Evolutionary conservation across 1,140 invertebrate species (phyloP), one percentile per base, ranked within the genome.

Genomic region (Drosophila sulfurigaster): DNA sequence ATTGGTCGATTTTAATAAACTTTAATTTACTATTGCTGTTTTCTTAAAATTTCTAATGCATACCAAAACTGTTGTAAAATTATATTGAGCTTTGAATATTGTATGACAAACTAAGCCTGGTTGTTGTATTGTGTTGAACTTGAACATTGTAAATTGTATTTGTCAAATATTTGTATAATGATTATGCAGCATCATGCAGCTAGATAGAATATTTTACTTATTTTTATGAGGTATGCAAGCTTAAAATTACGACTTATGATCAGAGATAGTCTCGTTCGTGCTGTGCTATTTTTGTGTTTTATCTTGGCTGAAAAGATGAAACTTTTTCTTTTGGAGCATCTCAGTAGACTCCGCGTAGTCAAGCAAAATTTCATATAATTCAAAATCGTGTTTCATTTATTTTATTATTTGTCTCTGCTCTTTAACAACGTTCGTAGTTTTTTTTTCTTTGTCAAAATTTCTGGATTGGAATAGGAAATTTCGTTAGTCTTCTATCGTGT

Each of bases 401-500:
- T 78, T 86, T 74, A 57, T 51, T 81, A 81, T 74, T 79, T 79
- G 57, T 80, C 62, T 68, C 73, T 65, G 70, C 51, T 59, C 56
- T 56, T 72, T 76, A 71, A 67, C 60, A 74, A 78, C 70, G 75
- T 89, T 89, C 72, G 78, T 79, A 75, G 20, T 78, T 83, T 80
- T 80, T 32, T 83, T 80, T 80, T 25, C 81, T 80, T 80, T 78
- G 70, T 89, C 83, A 89, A 88, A 88, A 88, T 88, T 88, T 80
- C 62, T 82, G 58, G 81, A 75, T 54, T 67, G 41, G 57, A 73
- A 66, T 75, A 75, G 56, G 38, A 58, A 68, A 68, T 77, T 69
- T 75, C 66, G 54, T 81, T 30, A 63, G 62, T 16, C 28, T 54
- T 74, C 70, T 77, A 86, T 64, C 3, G 20, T 57, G 70, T 38